Base-by-base conservation (phyloP, 2,797 vertebrate genomes). In the Dendrocincla fuliginosa region DNA sequence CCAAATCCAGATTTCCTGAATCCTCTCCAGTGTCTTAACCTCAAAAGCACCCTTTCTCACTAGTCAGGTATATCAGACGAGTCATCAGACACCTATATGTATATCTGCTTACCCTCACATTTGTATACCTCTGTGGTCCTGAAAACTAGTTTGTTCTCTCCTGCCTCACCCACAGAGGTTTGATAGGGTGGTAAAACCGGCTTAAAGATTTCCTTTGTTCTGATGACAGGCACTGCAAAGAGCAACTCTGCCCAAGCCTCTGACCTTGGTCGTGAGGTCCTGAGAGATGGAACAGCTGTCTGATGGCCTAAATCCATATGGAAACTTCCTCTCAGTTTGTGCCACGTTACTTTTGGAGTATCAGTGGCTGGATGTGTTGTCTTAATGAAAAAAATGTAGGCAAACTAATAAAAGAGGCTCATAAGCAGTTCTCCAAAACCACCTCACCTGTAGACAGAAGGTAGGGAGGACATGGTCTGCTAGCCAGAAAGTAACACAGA, bases 201-300 rank as follows among this genome's bases (percentile, higher is more conserved):
- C 91, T 96, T 95, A 95, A 96, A 95, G 49, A 55, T 53, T 95
- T 91, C 89, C 85, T 96, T 96, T 97, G 95, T 97, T 96, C 95
- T 93, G 80, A 76, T 39, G 79, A 73, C 86, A 95, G 41, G 55
- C 16, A 0, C 76, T 92, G 83, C 74, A 82, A 84, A 93, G 10
- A 89, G 82, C 33, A 95, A 10, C 76, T 89, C 87, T 93, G 55
- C 60, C 41, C 55, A 79, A 88, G 80, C 22, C 77, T 90, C 89
- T 95, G 96, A 96, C 95, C 95, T 93, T 71, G 67, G 77, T 64
- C 1, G 0, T 79, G 68, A 93, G 86, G 93, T 90, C 71, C 77
- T 61, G 83, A 92, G 87, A 93, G 74, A 77, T 2, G 5, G 83
- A 94, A 82, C 33, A 82, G 64, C 80, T 87, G 50, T 25, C 4